Evolutionary conservation across 2,797 vertebrate species (phyloP).

Genomic region (Sebastes vulpes): DNA sequence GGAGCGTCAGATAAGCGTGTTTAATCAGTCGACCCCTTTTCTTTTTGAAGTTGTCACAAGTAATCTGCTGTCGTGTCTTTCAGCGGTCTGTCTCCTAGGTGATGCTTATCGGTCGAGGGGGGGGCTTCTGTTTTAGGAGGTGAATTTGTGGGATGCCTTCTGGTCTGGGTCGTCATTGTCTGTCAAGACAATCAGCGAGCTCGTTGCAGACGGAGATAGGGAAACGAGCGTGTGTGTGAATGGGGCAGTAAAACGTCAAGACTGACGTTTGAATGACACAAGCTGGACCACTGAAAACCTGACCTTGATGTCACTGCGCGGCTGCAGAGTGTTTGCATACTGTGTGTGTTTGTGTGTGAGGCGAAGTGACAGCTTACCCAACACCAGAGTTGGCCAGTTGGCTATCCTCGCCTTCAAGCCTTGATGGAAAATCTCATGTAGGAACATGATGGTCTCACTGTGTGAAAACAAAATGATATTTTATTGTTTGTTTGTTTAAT

Average conservation of each 20-base stretch:
- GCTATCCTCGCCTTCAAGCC: slow-evolving; percentile 97
- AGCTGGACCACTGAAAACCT: slow-evolving; percentile 41
- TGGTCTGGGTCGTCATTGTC: slow-evolving; percentile 73
- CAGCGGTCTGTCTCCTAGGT: slow-evolving; percentile 64
- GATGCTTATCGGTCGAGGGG: slow-evolving; percentile 71
- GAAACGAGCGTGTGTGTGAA: slow-evolving; percentile 25
- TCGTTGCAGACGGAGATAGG: slow-evolving; percentile 74
- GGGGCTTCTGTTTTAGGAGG: slow-evolving; percentile 55
- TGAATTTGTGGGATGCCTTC: slow-evolving; percentile 59
- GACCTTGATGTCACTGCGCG: slow-evolving; percentile 61
- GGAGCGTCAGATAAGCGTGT: slow-evolving; percentile 25
- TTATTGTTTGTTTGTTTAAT: background rate
- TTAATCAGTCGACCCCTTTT: slow-evolving; percentile 35
- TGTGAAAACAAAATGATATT: slow-evolving; percentile 12
- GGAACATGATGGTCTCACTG: slow-evolving; percentile 99
- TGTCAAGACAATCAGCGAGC: slow-evolving; percentile 64
- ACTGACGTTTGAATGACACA: slow-evolving; percentile 54
- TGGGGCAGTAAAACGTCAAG: slow-evolving; percentile 49
- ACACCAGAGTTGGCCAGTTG: slow-evolving; percentile 98
- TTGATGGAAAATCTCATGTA: slow-evolving; percentile 99
- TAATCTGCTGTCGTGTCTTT: slow-evolving; percentile 61
- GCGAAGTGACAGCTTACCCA: slow-evolving; percentile 88
- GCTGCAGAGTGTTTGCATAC: slow-evolving; percentile 22
- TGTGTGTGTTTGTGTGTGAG: slow-evolving; percentile 16
- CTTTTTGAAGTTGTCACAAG: slow-evolving; percentile 57